These are phyloP conservation scores for Stegastes partitus DNA, from an alignment of 2,113 vertebrate genomes.

Conservation along the genomic window DNA sequence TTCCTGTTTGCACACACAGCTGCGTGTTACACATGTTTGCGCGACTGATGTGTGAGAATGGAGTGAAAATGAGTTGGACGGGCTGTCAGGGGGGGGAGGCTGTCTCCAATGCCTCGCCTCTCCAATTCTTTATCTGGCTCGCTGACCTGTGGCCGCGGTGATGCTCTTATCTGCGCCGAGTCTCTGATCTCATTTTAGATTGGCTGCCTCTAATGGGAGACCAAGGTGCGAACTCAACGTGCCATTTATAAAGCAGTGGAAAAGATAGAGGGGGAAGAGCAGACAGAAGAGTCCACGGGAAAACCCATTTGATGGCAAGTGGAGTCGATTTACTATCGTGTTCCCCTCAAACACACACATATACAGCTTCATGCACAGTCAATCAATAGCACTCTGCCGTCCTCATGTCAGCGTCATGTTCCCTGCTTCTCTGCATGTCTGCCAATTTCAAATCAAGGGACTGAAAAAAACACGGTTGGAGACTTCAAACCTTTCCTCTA, in stretches of 20 bases:
- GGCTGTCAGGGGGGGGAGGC: neutral
- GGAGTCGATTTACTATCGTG: neutral
- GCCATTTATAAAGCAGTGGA: constrained; percentile 48
- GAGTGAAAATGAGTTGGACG: constrained; percentile 26
- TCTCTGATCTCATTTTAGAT: constrained; percentile 75
- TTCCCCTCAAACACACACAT: neutral
- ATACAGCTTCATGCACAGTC: neutral
- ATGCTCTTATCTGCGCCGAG: constrained; percentile 22
- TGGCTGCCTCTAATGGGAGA: constrained; percentile 40
- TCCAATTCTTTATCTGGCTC: constrained; percentile 41
- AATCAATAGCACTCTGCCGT: neutral
- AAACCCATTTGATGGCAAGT: constrained; percentile 16
- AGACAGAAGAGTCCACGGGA: neutral
- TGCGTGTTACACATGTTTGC: constrained; percentile 10
- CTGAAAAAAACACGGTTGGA: neutral
- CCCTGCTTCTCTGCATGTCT: neutral
- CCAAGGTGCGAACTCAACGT: constrained; percentile 18
- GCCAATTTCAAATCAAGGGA: neutral
- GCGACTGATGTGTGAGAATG: constrained; percentile 33
- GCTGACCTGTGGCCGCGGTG: constrained; percentile 50
- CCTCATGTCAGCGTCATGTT: neutral
- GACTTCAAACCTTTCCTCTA: neutral
- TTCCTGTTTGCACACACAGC: neutral
- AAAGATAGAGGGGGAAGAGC: constrained; percentile 7
- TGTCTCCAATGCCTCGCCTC: constrained; percentile 23